Base-by-base conservation (phyloP, 2,797 vertebrate species). In the Fratercula arctica region DNA sequence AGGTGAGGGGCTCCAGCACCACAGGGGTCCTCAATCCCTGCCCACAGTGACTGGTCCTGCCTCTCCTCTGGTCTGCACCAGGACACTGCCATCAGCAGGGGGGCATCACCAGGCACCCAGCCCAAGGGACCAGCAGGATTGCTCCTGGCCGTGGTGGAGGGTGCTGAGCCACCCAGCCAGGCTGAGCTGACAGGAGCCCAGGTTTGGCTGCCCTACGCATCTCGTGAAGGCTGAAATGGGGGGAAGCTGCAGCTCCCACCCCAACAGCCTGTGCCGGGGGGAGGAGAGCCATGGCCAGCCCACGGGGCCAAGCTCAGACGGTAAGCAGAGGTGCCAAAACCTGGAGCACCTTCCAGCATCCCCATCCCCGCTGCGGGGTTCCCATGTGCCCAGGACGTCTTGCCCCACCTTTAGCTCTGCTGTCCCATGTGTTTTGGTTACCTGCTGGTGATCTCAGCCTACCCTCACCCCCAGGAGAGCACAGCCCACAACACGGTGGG, bases 201-300 rank as follows among this genome's bases (percentile, higher is more conserved):
- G 28, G 25, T 9, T 45, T 0, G 0, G 78, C 68, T 50, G 51
- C 11, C 43, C 21, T 17, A 54, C 0, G 0, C 25, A 6, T 3
- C 3, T 1, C 19, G 10, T 19, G 28, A 75, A 64, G 20, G 20
- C 19, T 69, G 21, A 35, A 16, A 46, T 35, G 13, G 20, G 26
- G 29, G 4, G 54, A 48, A 69, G 74, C 57, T 35, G 56, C 43
- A 24, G 7, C 15, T 46, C 41, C 23, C 48, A 56, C 28, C 19
- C 31, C 33, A 48, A 12, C 23, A 20, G 14, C 17, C 41, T 4
- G 7, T 60, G 41, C 19, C 1, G 3, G 26, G 26, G 26, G 3
- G 8, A 87, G 31, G n/a, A 84, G 60, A 82, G 15, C 24, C 14
- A 12, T 9, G 31, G 37, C 3, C 46, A 69, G 59, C 16, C 15